Evolutionary conservation across 2,888 invertebrate genomes (phyloP).

Genomic region (Leucophenga maculata): DNA sequence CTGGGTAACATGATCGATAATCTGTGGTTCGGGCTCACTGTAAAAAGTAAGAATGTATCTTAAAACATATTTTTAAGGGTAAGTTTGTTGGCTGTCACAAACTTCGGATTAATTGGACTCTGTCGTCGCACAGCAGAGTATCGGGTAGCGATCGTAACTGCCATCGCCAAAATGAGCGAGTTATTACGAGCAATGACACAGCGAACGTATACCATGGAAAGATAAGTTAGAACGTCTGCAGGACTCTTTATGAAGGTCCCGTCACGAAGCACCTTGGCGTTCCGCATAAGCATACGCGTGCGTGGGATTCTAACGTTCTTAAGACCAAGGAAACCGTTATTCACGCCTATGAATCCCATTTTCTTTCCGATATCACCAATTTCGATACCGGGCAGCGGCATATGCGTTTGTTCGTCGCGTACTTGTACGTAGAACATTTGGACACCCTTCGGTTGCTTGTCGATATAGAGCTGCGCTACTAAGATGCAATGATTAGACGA

Average conservation of each 20-base stretch:
- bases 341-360: constrained; percentile 90
- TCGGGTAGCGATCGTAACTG: constrained; percentile 88
- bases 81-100: constrained; percentile 63
- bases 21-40: constrained; percentile 89
- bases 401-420: constrained; percentile 90
- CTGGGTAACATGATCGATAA: constrained; percentile 94
- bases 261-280: constrained; percentile 91
- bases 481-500: constrained; percentile 92
- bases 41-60: constrained; percentile 45
- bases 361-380: constrained; percentile 96
- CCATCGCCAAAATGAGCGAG: constrained; percentile 81
- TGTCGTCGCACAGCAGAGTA: constrained; percentile 93
- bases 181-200: constrained; percentile 85
- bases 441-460: constrained; percentile 86
- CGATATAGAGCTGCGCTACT: constrained; percentile 89
- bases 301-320: constrained; percentile 90
- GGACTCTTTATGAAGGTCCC: constrained; percentile 88
- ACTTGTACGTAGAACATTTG: constrained; percentile 94
- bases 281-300: constrained; percentile 92
- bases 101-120: constrained; percentile 87
- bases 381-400: constrained; percentile 88
- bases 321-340: constrained; percentile 93
- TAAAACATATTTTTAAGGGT: neutral
- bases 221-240: constrained; percentile 87
- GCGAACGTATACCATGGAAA: constrained; percentile 90